These are phyloP conservation scores for Brachymystax lenok DNA, from an alignment of 2,797 vertebrate genomes.

Conservation along the genomic window DNA sequence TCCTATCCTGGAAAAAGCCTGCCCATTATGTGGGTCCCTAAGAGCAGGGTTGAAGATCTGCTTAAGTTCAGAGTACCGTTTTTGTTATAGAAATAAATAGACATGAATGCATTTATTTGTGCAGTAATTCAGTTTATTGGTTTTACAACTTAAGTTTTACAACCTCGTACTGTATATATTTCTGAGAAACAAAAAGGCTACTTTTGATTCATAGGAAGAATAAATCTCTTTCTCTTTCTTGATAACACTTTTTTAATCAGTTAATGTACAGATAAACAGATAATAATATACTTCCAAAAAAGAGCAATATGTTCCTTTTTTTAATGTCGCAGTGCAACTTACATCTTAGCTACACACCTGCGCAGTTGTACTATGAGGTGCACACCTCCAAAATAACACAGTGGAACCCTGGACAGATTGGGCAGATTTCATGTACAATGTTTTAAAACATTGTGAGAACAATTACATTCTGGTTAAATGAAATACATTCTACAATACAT, in stretches of 20 bases:
- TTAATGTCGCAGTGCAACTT: conserved; percentile 98
- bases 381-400: conserved; percentile 78
- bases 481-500: conserved; percentile 45
- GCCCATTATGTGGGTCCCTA: background rate
- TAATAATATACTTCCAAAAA: conserved; percentile 73
- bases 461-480: conserved; percentile 51
- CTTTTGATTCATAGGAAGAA: conserved; percentile 76
- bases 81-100: background rate
- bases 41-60: background rate
- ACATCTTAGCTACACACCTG: conserved; percentile 84
- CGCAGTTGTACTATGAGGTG: conserved; percentile 75
- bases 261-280: conserved; percentile 75
- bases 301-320: conserved; percentile 94
- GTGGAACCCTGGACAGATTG: conserved; percentile 69
- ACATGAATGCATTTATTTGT: conserved; percentile 48
- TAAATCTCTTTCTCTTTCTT: conserved; percentile 64
- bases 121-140: conserved; percentile 80
- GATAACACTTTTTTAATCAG: conserved; percentile 55
- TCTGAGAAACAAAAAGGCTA: conserved; percentile 70
- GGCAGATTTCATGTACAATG: conserved; percentile 63
- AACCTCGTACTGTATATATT: conserved; percentile 60
- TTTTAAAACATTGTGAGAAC: conserved; percentile 44
- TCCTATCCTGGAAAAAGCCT: conserved; percentile 5
- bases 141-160: conserved; percentile 75
- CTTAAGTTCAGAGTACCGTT: background rate